These are phyloP conservation scores for Loriculus beryllinus DNA, from an alignment of 2,797 vertebrate species.

Conservation along the genomic window DNA sequence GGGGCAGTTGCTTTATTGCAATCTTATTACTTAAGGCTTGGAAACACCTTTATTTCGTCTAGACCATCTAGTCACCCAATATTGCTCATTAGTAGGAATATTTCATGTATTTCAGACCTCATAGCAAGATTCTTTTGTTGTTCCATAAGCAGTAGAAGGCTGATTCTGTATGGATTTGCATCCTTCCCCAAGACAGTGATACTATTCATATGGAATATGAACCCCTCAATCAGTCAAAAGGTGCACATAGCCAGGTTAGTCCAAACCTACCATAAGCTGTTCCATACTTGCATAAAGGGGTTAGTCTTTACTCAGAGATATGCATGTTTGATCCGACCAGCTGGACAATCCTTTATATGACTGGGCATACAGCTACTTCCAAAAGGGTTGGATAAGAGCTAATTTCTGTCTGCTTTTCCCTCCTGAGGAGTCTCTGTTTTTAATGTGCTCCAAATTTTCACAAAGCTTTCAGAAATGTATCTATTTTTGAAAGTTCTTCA, in stretches of 20 bases:
- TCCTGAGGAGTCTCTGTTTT: neutral
- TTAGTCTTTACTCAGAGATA: neutral
- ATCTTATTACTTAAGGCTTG: neutral
- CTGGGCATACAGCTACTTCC: neutral
- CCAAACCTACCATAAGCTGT: neutral
- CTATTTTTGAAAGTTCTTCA: neutral
- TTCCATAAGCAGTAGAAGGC: neutral
- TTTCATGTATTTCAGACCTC: neutral
- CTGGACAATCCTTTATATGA: neutral
- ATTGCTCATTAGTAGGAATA: neutral
- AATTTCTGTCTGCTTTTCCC: neutral
- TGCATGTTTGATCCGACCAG: neutral
- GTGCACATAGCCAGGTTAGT: accelerated
- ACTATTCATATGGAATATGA: neutral
- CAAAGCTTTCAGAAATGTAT: neutral
- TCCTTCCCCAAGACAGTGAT: neutral
- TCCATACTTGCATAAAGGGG: neutral
- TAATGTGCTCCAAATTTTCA: neutral
- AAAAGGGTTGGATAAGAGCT: neutral
- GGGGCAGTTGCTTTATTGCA: neutral
- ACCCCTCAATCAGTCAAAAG: neutral
- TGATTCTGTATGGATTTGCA: neutral
- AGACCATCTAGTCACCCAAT: neutral
- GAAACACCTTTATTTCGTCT: neutral
- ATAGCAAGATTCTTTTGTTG: neutral